A percentile compares a stretch with the other conserved stretches of the same genome.
phyloP scores from a whole-genome alignment of 1,140 invertebrate species.

The Zaprionus davidi region DNA sequence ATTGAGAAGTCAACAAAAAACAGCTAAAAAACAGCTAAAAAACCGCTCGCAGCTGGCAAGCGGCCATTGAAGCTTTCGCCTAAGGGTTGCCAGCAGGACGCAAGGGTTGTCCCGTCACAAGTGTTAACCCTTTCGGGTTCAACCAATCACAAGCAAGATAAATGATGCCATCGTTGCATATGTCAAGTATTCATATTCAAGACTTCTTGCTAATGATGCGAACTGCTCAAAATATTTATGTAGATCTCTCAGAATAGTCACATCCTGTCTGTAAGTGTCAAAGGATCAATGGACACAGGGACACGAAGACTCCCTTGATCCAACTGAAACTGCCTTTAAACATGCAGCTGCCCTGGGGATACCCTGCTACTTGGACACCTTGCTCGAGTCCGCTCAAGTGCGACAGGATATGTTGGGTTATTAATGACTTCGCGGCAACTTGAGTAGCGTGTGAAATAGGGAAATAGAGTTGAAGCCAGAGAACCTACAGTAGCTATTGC shows the following conservation, averaged over 20 bases:
- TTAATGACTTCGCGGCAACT: constrained; percentile 47
- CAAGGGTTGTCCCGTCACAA: constrained; percentile 30
- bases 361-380: constrained; percentile 41
- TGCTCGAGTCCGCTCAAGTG: constrained; percentile 21
- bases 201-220: constrained; percentile 25
- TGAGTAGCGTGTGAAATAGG: constrained; percentile 55
- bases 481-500: neutral
- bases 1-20: constrained; percentile 12
- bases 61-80: constrained; percentile 46
- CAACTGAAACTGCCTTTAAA: constrained; percentile 1
- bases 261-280: constrained; percentile 40
- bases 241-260: constrained; percentile 1
- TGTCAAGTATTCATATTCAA: constrained; percentile 20
- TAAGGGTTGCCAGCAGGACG: constrained; percentile 24
- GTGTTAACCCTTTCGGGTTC: constrained; percentile 44
- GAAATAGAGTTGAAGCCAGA: constrained; percentile 3
- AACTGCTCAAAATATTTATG: constrained; percentile 49
- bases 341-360: constrained; percentile 34
- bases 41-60: constrained; percentile 41
- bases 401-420: constrained; percentile 40
- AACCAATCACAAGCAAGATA: constrained; percentile 47
- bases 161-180: constrained; percentile 21
- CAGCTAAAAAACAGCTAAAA: constrained; percentile 5
- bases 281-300: constrained; percentile 40
- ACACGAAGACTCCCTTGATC: neutral